Evolutionary conservation across 2,113 vertebrate species (phyloP).

Genomic region (Dermatemys mawii): DNA sequence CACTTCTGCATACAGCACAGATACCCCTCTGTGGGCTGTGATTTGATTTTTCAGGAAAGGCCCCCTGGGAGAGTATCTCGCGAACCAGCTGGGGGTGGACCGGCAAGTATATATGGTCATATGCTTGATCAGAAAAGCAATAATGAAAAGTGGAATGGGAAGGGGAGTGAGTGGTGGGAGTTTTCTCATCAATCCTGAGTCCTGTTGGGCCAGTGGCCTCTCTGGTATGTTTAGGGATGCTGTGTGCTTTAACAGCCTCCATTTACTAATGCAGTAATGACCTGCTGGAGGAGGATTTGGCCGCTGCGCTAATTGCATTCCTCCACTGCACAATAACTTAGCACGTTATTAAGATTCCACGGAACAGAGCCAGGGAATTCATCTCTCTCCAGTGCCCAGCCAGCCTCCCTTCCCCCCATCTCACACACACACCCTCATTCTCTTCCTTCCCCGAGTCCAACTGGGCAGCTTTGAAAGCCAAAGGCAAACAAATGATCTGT

Average conservation of each 20-base stretch:
- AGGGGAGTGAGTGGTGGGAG: slow-evolving; percentile 71
- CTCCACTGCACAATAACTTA: slow-evolving; percentile 79
- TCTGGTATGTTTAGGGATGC: slow-evolving; percentile 77
- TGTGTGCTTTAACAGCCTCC: slow-evolving; percentile 71
- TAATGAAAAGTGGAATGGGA: slow-evolving; percentile 73
- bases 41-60: slow-evolving; percentile 64
- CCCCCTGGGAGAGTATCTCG: slow-evolving; percentile 34
- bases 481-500: slow-evolving; percentile 44
- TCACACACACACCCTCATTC: neutral
- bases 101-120: slow-evolving; percentile 66
- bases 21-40: slow-evolving; percentile 41
- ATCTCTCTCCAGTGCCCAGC: slow-evolving; percentile 71
- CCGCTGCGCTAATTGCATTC: slow-evolving; percentile 76
- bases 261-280: slow-evolving; percentile 78
- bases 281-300: slow-evolving; percentile 72
- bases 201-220: slow-evolving; percentile 68
- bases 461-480: slow-evolving; percentile 37
- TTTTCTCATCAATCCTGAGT: slow-evolving; percentile 76
- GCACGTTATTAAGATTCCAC: slow-evolving; percentile 84
- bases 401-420: slow-evolving; percentile 35
- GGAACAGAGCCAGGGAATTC: slow-evolving; percentile 76
- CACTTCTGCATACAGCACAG: slow-evolving; percentile 40
- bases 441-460: slow-evolving; percentile 23
- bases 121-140: slow-evolving; percentile 69
- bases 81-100: slow-evolving; percentile 63